phyloP scores from a whole-genome alignment of 1,140 invertebrate species.

The Ganaspis sp. region DNA sequence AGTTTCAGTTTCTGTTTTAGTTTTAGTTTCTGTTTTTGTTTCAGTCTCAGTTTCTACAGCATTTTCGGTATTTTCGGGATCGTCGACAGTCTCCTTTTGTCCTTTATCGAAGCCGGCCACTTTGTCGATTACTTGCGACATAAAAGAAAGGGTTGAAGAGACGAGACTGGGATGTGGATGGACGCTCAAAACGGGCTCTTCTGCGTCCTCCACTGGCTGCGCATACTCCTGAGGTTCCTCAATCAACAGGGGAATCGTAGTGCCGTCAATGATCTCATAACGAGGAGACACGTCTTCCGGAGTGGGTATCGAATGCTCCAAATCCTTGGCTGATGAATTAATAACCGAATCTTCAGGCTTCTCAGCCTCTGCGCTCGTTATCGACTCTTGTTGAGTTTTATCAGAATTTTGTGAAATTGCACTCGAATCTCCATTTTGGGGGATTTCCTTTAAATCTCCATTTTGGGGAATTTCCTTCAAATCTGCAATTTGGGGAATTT shows the following conservation, averaged over 20 bases:
- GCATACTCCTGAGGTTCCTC: constrained; percentile 49
- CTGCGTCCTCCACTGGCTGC: constrained; percentile 26
- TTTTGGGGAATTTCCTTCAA: too few species aligned
- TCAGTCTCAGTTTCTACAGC: not conserved
- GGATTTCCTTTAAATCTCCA: too few species aligned
- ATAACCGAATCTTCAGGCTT: constrained; percentile 10
- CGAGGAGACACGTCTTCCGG: constrained; percentile 59
- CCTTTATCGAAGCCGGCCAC: constrained; percentile 40
- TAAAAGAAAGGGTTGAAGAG: constrained; percentile 41
- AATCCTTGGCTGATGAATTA: constrained; percentile 8
- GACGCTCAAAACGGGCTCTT: constrained; percentile 55
- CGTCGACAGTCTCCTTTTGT: not conserved
- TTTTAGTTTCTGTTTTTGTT: not conserved
- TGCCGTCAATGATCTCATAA: constrained; percentile 75
- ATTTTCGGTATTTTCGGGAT: not conserved
- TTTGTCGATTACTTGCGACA: constrained; percentile 41
- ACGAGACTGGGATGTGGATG: constrained; percentile 58
- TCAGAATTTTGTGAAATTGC: too few species aligned
- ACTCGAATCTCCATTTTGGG: not conserved
- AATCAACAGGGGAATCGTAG: constrained; percentile 65
- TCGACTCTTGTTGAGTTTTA: too few species aligned
- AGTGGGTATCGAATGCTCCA: constrained; percentile 30
- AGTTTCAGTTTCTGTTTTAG: not conserved
- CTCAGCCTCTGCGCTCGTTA: constrained; percentile 30
- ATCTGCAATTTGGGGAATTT: too few species aligned